Percentiles rank a stretch among this genome's conserved stretches.
Conservation (phyloP, 2,888 invertebrate species). For the Caenorhabditis sp. region DNA sequence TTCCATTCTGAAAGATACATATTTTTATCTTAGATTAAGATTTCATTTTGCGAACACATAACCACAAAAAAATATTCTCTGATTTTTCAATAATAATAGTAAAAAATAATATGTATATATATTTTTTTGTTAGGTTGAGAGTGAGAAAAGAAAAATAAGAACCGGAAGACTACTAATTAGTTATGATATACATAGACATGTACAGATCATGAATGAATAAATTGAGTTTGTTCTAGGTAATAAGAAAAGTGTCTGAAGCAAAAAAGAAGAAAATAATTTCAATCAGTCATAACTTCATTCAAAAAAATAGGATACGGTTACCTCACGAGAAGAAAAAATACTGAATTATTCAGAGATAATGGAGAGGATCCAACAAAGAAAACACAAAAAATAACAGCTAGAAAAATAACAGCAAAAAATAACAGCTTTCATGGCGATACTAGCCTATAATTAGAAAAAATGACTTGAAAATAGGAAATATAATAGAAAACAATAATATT, state of each 20-base stretch:
- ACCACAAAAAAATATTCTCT: not conserved
- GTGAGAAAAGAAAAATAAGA: not conserved
- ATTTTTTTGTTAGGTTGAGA: not conserved
- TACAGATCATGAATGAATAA: not conserved
- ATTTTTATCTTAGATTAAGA: not conserved
- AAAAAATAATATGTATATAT: not conserved
- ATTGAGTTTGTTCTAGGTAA: not conserved
- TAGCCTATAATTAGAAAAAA: too few relatives aligned
- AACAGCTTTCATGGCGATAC: too few relatives aligned
- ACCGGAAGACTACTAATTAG: not conserved
- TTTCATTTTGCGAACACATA: not conserved
- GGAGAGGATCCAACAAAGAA: not conserved
- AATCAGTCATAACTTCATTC: not conserved
- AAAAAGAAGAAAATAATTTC: not conserved
- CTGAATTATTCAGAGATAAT: not conserved
- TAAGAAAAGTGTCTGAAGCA: not conserved
- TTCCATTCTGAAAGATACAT: conserved; percentile 51
- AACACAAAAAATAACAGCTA: not conserved
- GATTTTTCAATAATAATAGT: not conserved
- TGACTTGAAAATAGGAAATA: too few relatives aligned
- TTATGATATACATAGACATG: not conserved
- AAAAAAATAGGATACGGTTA: not conserved
- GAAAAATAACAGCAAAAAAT: not conserved
- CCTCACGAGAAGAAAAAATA: not conserved
- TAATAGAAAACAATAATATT: too few relatives aligned